Base-by-base conservation (phyloP, 1,140 invertebrate species). In the Helicoverpa armigera region DNA sequence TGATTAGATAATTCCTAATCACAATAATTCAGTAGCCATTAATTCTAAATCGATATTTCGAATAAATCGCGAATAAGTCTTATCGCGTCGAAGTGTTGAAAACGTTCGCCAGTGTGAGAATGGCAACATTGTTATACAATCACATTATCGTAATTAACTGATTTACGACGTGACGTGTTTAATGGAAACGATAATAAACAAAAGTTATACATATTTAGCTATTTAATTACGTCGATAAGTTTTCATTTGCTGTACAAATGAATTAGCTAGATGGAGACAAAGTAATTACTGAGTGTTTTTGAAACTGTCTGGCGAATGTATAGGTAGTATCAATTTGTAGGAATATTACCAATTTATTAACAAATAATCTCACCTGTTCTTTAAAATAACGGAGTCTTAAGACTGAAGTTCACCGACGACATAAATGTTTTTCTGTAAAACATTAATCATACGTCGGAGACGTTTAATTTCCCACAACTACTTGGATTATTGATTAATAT, bases 21-120 rank as follows among this genome's bases (percentile, higher is more conserved):
- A 50, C n/a, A 16, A 67, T 67, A 67, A 48, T 67, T 67, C 43
- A 67, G 63, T 67, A 50, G 63, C 63, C 63, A 67, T 18, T 50
- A 67, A 67, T 67, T 67, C 50, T 67, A 67, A 50, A 50, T 50
- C 43, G 16, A 50, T 67, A 10, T 67, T 67, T 67, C 63, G n/a
- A 67, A 67, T 50, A 67, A 67, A 16, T 4, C 16, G 7, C n/a
- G 18, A 16, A n/a, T 58, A 18, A 18, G 23, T 60, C 58, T 50
- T 67, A 67, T 67, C 63, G 60, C 13, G 10, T 50, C 43, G 63
- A 50, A 16, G 16, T 67, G 63, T 50, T 50, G 43, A 67, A 67
- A 67, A 50, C 43, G 63, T 13, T 50, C 3, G 61, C 2, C 7
- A 3, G 14, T 48, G 63, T 67, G 61, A 65, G 14, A 50, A 67